phyloP scores from a whole-genome alignment of 2,888 invertebrate genomes.

The Mesoligia furuncula region DNA sequence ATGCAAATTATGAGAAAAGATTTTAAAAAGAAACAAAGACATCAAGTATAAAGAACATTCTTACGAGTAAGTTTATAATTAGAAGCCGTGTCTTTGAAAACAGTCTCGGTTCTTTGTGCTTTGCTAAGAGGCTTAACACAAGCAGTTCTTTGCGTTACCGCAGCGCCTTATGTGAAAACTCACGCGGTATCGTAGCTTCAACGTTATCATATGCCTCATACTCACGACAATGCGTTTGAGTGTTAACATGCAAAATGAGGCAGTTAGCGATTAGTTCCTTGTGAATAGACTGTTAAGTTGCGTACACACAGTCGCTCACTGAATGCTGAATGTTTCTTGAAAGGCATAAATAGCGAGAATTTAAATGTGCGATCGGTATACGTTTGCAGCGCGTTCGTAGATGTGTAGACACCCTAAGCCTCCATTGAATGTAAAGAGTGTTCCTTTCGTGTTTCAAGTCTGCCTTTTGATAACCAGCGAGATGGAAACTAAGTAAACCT shows the following conservation, averaged over 20 bases:
- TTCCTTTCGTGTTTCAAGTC: slow-evolving; percentile 37
- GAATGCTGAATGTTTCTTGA: slow-evolving; percentile 14
- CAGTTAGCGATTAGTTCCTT: slow-evolving; percentile 17
- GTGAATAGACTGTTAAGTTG: slow-evolving; percentile 13
- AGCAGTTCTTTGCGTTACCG: slow-evolving; percentile 22
- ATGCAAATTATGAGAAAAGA: slow-evolving; percentile 65
- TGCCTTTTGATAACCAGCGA: slow-evolving; percentile 43
- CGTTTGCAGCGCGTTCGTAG: not conserved
- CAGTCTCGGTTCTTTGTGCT: slow-evolving; percentile 52
- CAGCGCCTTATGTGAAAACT: slow-evolving; percentile 12
- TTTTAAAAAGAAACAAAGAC: slow-evolving; percentile 68
- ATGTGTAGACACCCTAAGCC: slow-evolving; percentile 17
- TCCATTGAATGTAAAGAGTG: slow-evolving; percentile 22
- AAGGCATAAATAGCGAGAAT: slow-evolving; percentile 3
- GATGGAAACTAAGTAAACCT: slow-evolving; percentile 45
- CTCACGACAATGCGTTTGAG: slow-evolving; percentile 1
- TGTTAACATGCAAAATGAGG: slow-evolving; percentile 13
- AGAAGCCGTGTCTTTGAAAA: slow-evolving; percentile 62
- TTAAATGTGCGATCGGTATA: not conserved
- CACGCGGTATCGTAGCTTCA: not conserved
- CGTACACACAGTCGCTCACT: not conserved
- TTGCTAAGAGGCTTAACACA: slow-evolving; percentile 31
- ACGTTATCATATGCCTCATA: slow-evolving; percentile 17
- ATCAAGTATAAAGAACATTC: slow-evolving; percentile 60
- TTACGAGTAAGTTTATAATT: slow-evolving; percentile 71